Base-by-base conservation (phyloP, 2,888 invertebrate genomes). In the Cephus pulcher region DNA sequence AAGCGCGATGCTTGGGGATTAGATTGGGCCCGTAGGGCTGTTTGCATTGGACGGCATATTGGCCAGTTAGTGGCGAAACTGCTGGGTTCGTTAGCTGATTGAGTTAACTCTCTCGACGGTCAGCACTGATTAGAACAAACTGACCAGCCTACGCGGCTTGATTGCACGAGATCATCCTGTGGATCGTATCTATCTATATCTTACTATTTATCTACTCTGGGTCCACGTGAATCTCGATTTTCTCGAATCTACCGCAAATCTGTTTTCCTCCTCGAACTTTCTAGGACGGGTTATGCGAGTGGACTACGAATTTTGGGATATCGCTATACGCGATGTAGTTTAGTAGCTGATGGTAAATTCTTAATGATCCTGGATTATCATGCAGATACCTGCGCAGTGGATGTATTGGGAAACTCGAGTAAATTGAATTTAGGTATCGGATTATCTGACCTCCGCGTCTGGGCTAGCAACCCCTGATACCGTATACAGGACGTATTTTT, bases 71-170 rank as follows among this genome's bases (percentile, higher is more conserved):
- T 84, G 83, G 86, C 78, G 85, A 85, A 85, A 86, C 85, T 56
- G 56, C 56, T 85, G 81, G 89, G 87, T 89, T 89, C 90, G 89
- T 90, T 91, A 90, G 90, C 85, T 90, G 89, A 90, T 90, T 87
- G 87, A 90, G 89, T 90, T 91, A 91, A 86, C 87, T 85, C 83
- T 76, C 80, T 78, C 86, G 86, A 88, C 85, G 90, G 89, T 89
- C 89, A 88, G 87, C 89, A 85, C 90, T 91, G 91, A 91, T 91
- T 91, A 91, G 91, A 91, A 90, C 91, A 90, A 91, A 91, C 91
- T 89, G 88, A 88, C 86, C 87, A 81, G 89, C 88, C 89, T 89
- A 89, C 90, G 89, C 89, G 84, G 89, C 88, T 88, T 89, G 91
- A 90, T 90, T 91, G 89, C 90, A 86, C 84, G 86, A 86, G 85